A percentile compares a stretch with the other conserved stretches of the same genome.
phyloP scores from a whole-genome alignment of 2,797 vertebrate genomes.

The Hemibagrus guttatus region DNA sequence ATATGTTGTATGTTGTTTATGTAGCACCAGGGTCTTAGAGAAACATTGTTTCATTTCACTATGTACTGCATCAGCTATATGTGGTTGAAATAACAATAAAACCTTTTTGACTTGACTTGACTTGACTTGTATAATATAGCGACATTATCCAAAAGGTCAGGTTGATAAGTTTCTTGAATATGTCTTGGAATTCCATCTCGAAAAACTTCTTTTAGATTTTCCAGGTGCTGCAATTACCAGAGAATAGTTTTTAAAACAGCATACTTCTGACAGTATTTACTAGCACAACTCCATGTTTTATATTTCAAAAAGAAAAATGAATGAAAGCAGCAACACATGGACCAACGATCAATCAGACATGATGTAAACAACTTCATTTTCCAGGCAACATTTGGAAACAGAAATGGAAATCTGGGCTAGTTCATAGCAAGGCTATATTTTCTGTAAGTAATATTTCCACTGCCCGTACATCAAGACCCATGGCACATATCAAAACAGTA shows the following conservation, averaged over 20 bases:
- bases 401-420: neutral
- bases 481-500: conserved; percentile 37
- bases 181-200: neutral
- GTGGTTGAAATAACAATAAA: no score
- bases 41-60: no score
- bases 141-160: neutral
- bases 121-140: no score
- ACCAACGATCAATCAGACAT: neutral
- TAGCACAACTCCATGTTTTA: neutral
- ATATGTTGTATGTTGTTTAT: no score
- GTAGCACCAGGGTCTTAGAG: no score
- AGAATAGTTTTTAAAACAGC: neutral
- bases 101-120: no score
- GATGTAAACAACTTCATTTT: neutral
- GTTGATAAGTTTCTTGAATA: neutral
- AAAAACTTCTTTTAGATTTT: neutral
- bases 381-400: neutral
- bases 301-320: neutral
- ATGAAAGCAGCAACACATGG: neutral
- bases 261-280: neutral
- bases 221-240: neutral
- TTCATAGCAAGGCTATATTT: neutral
- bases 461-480: conserved; percentile 16
- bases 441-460: neutral
- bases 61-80: no score